Evolutionary conservation across 2,113 vertebrate species (phyloP), one percentile per base, ranked within the genome.

Genomic region (Nyctereutes procyonoides): DNA sequence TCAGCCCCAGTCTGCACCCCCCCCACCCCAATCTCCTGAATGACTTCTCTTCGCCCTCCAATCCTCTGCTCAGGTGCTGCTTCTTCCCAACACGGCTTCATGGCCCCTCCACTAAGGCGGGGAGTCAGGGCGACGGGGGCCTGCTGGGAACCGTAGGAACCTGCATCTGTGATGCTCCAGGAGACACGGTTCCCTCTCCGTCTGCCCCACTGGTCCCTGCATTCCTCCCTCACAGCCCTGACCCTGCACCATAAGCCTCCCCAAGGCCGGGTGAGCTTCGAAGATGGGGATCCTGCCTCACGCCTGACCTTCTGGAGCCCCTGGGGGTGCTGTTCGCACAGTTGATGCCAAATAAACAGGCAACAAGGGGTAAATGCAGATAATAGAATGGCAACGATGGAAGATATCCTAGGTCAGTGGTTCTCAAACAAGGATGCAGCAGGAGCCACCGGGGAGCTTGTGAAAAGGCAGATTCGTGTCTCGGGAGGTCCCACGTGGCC

Each of bases 161-260:
- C 43, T 8, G 7, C 43, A 9, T 16, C 43, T 1, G 6, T 4
- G 16, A 24, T 4, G 4, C 38, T 14, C 58, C 19, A 1, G 30
- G 38, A 24, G 4, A 16, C 1, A 0, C 0, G 16, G 8, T 24
- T n/a, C 5, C 20, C 30, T 8, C 30, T 35, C 16, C 12, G 3
- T 35, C 17, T 12, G 43, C 9, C 19, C 69, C 28, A 3, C 22
- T 4, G 30, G 9, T 7, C 13, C 58, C 38, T 2, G 14, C 1
- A 0, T 19, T 4, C 3, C 55, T 28, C 24, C 2, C 12, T 35
- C 26, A 13, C 7, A n/a, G 20, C 56, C 71, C 63, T 80, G 26
- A 26, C 24, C 32, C 12, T 8, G 15, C 8, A 8, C 1, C 0
- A 35, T 51, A 20, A 30, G 8, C 56, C 30, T 65, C 28, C 58